These are phyloP conservation scores for Sphaerophoria taeniata DNA, from an alignment of 2,888 invertebrate species.

Conservation along the genomic window DNA sequence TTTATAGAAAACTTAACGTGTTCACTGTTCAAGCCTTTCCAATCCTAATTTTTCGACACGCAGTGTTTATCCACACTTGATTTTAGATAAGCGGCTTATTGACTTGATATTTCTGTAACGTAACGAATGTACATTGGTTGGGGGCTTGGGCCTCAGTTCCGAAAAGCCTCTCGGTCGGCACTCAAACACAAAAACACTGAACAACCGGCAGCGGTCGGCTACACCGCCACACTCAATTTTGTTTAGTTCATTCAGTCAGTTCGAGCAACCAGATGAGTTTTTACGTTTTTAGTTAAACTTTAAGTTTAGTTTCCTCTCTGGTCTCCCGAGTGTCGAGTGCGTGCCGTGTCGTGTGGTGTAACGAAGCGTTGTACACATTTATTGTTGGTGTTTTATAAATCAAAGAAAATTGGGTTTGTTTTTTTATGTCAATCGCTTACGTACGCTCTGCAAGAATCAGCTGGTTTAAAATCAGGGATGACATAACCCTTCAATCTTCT, in stretches of 20 bases:
- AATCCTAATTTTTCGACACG: not conserved
- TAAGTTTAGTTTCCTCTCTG: slow-evolving; percentile 5
- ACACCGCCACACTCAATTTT: slow-evolving; percentile 3
- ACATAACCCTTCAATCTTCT: slow-evolving; percentile 33
- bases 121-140: slow-evolving; percentile 7
- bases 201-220: not conserved
- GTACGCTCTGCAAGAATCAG: not conserved
- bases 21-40: no score
- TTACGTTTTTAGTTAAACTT: slow-evolving; percentile 3
- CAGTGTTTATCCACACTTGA: slow-evolving; percentile 14
- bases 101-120: slow-evolving; percentile 25
- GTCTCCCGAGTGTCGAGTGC: not conserved
- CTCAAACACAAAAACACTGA: not conserved
- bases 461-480: slow-evolving; percentile 36
- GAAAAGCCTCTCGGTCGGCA: slow-evolving; percentile 19
- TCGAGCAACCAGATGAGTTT: slow-evolving; percentile 14
- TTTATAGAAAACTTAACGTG: no score
- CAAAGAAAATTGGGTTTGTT: not conserved
- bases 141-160: slow-evolving; percentile 4
- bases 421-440: not conserved
- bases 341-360: slow-evolving; percentile 5
- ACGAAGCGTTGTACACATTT: not conserved
- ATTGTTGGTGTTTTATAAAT: not conserved
- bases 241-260: slow-evolving; percentile 6
- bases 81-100: slow-evolving; percentile 42